Evolutionary conservation across 2,888 invertebrate species (phyloP).

Genomic region (Pandemis corylana): DNA sequence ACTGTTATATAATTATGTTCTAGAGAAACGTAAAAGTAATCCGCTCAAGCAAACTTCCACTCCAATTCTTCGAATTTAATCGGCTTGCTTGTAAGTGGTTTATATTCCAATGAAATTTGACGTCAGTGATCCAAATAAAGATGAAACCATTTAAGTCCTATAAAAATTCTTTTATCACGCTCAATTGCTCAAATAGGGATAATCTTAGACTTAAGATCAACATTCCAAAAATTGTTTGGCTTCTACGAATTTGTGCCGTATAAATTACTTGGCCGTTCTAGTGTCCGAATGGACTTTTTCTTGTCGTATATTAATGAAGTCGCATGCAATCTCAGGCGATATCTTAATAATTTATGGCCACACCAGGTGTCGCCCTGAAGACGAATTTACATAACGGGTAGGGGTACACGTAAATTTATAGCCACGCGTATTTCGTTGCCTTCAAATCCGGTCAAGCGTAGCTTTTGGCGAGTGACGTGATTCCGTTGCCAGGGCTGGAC

Average conservation of each 20-base stretch:
- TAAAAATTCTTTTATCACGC: constrained; percentile 24
- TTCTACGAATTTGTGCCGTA: constrained; percentile 16
- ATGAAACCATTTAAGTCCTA: constrained; percentile 27
- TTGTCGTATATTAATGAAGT: constrained; percentile 76
- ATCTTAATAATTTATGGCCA: constrained; percentile 78
- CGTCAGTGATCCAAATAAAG: constrained; percentile 20
- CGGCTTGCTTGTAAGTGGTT: constrained; percentile 8
- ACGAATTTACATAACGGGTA: constrained; percentile 69
- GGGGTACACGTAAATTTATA: constrained; percentile 60
- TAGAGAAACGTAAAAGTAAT: neutral
- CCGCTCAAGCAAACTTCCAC: neutral
- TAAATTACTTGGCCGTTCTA: constrained; percentile 45
- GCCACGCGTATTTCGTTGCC: constrained; percentile 61
- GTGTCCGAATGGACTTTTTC: constrained; percentile 65
- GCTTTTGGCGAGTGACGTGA: neutral
- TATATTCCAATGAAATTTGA: constrained; percentile 14
- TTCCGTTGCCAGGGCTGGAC: constrained; percentile 3
- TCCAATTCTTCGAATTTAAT: constrained; percentile 9
- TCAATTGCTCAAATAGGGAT: constrained; percentile 32
- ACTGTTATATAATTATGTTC: too few species aligned
- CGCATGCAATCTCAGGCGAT: constrained; percentile 72
- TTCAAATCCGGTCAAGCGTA: constrained; percentile 41
- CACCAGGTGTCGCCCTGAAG: constrained; percentile 72
- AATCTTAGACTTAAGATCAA: constrained; percentile 23
- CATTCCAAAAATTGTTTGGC: constrained; percentile 28